phyloP scores from a whole-genome alignment of 2,797 vertebrate species.

The Synanceia verrucosa region DNA sequence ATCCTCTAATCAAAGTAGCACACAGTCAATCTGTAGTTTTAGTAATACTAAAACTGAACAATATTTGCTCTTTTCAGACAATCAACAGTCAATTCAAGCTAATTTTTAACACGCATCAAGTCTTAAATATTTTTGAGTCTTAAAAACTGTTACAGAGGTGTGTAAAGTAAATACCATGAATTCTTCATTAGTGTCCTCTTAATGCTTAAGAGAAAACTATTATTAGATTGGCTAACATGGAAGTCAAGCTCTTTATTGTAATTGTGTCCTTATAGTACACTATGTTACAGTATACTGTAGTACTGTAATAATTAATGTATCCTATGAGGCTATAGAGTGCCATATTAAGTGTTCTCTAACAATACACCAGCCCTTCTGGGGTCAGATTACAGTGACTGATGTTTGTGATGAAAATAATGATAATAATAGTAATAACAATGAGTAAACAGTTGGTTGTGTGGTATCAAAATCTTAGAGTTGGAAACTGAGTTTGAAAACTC shows the following conservation, averaged over 20 bases:
- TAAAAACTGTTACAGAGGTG: background rate
- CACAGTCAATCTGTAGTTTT: background rate
- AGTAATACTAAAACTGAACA: background rate
- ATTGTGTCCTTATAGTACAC: background rate
- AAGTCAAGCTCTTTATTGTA: background rate
- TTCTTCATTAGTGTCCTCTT: background rate
- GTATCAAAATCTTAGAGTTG: slow-evolving; percentile 22
- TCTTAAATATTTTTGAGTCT: background rate
- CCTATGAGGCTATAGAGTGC: background rate
- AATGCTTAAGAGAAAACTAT: background rate
- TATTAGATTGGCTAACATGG: background rate
- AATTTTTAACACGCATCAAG: fast-evolving
- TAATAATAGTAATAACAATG: slow-evolving; percentile 24
- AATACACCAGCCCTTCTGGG: background rate
- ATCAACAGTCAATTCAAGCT: background rate
- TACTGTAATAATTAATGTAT: background rate
- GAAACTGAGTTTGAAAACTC: background rate
- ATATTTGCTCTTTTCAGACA: background rate
- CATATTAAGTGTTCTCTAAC: background rate
- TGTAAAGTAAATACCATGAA: slow-evolving; percentile 3
- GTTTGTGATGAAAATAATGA: slow-evolving; percentile 24
- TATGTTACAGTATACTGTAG: background rate
- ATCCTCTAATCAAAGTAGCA: background rate
- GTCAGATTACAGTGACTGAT: slow-evolving; percentile 40
- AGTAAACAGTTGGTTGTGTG: slow-evolving; percentile 1